Conservation (phyloP, 2,797 vertebrate species). For the Ambastaia sidthimunki region DNA sequence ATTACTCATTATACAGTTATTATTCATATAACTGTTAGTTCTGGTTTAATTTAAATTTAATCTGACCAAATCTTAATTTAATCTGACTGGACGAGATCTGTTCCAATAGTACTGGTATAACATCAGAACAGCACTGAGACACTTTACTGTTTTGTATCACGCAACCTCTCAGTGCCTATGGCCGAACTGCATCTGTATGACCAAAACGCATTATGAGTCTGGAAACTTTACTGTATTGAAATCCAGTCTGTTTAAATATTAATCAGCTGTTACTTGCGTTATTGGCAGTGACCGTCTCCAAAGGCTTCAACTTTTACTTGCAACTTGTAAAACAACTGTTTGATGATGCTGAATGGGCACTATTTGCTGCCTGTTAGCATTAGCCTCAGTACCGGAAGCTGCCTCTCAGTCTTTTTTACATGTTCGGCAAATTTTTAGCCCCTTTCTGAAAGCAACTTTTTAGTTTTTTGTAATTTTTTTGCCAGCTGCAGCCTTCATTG, state of each 20-base stretch:
- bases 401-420: slow-evolving; percentile 73
- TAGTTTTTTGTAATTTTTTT: slow-evolving; percentile 69
- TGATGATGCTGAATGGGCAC: slow-evolving; percentile 69
- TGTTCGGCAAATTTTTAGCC: slow-evolving; percentile 80
- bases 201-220: background rate
- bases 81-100: background rate
- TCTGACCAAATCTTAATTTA: background rate
- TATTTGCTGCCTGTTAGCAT: slow-evolving; percentile 75
- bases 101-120: background rate
- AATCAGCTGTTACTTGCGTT: background rate
- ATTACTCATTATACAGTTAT: background rate
- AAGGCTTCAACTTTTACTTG: slow-evolving; percentile 53
- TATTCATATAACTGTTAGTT: background rate
- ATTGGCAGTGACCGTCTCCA: slow-evolving; percentile 1
- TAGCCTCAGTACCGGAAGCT: slow-evolving; percentile 77
- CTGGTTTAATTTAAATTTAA: background rate
- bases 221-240: background rate
- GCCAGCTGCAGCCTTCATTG: slow-evolving; percentile 84
- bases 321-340: slow-evolving; percentile 64
- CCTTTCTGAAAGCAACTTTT: slow-evolving; percentile 77
- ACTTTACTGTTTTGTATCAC: too few relatives aligned
- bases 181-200: too few relatives aligned
- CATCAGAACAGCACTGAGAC: too few relatives aligned
- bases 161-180: too few relatives aligned
- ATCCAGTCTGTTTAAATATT: background rate